Evolutionary conservation across 2,797 vertebrate species (phyloP).

Genomic region (Amphiprion clarkii): DNA sequence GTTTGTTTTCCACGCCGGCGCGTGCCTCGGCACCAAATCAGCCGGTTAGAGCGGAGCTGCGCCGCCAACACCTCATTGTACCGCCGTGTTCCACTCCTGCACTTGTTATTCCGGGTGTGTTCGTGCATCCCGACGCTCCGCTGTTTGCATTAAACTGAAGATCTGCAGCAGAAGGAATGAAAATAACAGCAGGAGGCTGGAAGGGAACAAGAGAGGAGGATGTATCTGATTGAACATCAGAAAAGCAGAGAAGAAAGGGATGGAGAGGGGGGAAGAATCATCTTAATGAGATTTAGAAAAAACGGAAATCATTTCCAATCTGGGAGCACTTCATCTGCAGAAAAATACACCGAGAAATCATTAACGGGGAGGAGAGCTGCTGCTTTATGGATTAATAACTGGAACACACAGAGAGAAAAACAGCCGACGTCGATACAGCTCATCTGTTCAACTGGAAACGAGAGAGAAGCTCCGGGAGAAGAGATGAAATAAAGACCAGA

Average conservation of each 20-base stretch:
- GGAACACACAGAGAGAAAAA: slow-evolving; percentile 26
- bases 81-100: slow-evolving; percentile 4
- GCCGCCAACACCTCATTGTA: slow-evolving; percentile 10
- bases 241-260: neutral
- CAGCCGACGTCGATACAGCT: slow-evolving; percentile 24
- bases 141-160: neutral
- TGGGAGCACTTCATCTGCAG: slow-evolving; percentile 44
- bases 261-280: slow-evolving; percentile 25
- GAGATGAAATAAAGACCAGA: too few species aligned
- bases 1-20: slow-evolving; percentile 65
- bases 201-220: slow-evolving; percentile 20
- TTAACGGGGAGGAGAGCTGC: slow-evolving; percentile 44
- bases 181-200: slow-evolving; percentile 14
- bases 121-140: neutral
- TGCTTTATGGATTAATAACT: slow-evolving; percentile 58
- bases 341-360: slow-evolving; percentile 38
- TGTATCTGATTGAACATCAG: slow-evolving; percentile 20
- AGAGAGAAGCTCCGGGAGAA: slow-evolving; percentile 7
- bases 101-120: neutral
- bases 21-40: slow-evolving; percentile 67
- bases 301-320: slow-evolving; percentile 44
- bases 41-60: slow-evolving; percentile 57
- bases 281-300: slow-evolving; percentile 44
- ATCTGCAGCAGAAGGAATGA: slow-evolving; percentile 13
- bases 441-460: slow-evolving; percentile 28